Percentiles rank a stretch among this genome's conserved stretches.
phyloP scores from a whole-genome alignment of 2,113 vertebrate species.

The Hyla sarda region DNA sequence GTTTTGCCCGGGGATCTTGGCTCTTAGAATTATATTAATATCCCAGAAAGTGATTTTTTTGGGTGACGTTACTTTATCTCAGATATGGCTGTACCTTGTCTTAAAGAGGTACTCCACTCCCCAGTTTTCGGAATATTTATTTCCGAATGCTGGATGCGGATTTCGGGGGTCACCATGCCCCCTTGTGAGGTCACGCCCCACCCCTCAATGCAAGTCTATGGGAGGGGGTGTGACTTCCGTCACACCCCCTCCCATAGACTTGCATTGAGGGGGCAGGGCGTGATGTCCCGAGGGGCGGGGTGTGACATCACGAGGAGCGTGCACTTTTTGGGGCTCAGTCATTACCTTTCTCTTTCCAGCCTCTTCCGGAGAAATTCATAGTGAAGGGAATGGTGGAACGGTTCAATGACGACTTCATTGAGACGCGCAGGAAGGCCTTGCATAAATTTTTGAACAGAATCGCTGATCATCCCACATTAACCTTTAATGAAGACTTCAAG shows the following conservation, averaged over 20 bases:
- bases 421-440: conserved; percentile 89
- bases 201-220: too few relatives aligned
- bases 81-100: too few relatives aligned
- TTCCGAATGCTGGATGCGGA: too few relatives aligned
- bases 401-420: conserved; percentile 93
- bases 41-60: neutral
- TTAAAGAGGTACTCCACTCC: too few relatives aligned
- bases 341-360: conserved; percentile 72
- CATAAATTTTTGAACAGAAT: conserved; percentile 90
- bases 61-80: too few relatives aligned
- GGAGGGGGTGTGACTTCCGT: too few relatives aligned
- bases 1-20: neutral
- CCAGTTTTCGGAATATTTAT: too few relatives aligned
- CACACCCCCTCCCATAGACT: too few relatives aligned
- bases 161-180: neutral
- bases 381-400: conserved; percentile 96
- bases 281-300: too few relatives aligned
- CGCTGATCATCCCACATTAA: conserved; percentile 91
- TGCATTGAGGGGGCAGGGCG: too few relatives aligned
- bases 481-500: conserved; percentile 88
- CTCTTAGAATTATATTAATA: neutral
- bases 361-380: conserved; percentile 95
- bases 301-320: too few relatives aligned
- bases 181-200: too few relatives aligned
- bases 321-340: neutral